phyloP scores from a whole-genome alignment of 2,888 invertebrate species.

The Hemaris fuciformis region DNA sequence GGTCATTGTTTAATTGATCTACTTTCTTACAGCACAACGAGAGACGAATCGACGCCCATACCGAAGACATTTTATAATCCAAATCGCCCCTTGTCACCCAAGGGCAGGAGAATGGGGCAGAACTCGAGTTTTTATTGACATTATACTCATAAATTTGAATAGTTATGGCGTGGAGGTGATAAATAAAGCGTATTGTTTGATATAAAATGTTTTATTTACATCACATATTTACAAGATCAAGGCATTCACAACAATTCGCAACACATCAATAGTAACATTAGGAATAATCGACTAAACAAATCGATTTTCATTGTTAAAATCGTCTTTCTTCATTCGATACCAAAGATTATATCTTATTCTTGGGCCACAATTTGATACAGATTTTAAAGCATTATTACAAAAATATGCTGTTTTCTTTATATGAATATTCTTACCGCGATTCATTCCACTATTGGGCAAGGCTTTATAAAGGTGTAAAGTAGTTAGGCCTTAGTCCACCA shows the following conservation, averaged over 20 bases:
- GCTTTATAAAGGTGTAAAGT: too few species aligned
- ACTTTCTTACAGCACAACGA: slow-evolving; percentile 19
- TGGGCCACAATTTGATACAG: too few species aligned
- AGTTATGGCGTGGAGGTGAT: neutral
- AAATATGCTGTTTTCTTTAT: too few species aligned
- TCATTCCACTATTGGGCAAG: too few species aligned
- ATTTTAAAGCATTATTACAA: too few species aligned
- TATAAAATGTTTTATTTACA: slow-evolving; percentile 20
- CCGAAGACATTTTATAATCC: slow-evolving; percentile 30
- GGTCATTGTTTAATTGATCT: neutral
- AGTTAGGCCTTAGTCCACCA: too few species aligned
- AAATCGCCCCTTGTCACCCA: slow-evolving; percentile 51
- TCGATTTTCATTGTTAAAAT: too few species aligned
- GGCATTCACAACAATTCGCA: neutral
- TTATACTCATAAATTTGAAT: neutral
- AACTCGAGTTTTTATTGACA: slow-evolving; percentile 32
- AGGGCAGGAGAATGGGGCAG: slow-evolving; percentile 39
- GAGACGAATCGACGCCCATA: slow-evolving; percentile 28
- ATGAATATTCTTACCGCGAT: too few species aligned
- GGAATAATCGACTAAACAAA: too few species aligned
- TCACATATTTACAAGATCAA: neutral
- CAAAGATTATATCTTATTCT: too few species aligned
- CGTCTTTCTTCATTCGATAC: too few species aligned
- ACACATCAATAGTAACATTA: neutral
- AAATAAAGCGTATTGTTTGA: slow-evolving; percentile 15